Percentiles rank a stretch among this genome's conserved stretches.
phyloP scores from a whole-genome alignment of 2,113 vertebrate genomes.

The Arothron firmamentum region DNA sequence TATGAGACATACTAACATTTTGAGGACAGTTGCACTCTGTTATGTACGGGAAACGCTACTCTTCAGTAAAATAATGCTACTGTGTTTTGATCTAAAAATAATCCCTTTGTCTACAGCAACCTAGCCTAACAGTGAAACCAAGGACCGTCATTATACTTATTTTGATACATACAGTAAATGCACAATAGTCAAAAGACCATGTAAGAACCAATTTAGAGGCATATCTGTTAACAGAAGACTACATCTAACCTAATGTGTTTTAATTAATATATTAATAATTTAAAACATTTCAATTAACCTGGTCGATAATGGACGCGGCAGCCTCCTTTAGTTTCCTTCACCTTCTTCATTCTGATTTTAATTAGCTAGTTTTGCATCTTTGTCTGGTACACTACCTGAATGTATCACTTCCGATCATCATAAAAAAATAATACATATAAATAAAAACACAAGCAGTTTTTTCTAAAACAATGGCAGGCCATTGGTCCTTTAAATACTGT shows the following conservation, averaged over 20 bases:
- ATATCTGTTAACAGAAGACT: slow-evolving; percentile 38
- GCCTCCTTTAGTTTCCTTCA: slow-evolving; percentile 25
- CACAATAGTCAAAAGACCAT: slow-evolving; percentile 21
- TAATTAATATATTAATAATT: slow-evolving; percentile 70
- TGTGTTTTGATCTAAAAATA: slow-evolving; percentile 46
- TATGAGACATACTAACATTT: slow-evolving; percentile 31
- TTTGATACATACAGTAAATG: slow-evolving; percentile 41
- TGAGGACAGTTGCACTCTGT: slow-evolving; percentile 52
- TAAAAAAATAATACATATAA: slow-evolving; percentile 49
- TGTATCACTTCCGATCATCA: slow-evolving; percentile 40
- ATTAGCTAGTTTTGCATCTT: slow-evolving; percentile 40
- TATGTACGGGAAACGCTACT: slow-evolving; percentile 61
- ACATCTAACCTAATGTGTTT: slow-evolving; percentile 45
- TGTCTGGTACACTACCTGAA: slow-evolving; percentile 53
- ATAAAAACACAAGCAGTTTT: slow-evolving; percentile 52
- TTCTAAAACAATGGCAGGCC: slow-evolving; percentile 58
- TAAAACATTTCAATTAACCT: slow-evolving; percentile 46
- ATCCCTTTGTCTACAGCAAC: slow-evolving; percentile 61
- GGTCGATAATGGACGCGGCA: slow-evolving; percentile 26
- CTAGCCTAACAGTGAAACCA: slow-evolving; percentile 57
- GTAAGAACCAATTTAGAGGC: slow-evolving; percentile 51
- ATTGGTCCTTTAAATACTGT: slow-evolving; percentile 74
- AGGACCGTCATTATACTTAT: slow-evolving; percentile 49
- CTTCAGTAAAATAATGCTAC: slow-evolving; percentile 55
- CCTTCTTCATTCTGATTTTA: slow-evolving; percentile 43